phyloP scores from a whole-genome alignment of 2,888 invertebrate species.

The Volucella inflata region DNA sequence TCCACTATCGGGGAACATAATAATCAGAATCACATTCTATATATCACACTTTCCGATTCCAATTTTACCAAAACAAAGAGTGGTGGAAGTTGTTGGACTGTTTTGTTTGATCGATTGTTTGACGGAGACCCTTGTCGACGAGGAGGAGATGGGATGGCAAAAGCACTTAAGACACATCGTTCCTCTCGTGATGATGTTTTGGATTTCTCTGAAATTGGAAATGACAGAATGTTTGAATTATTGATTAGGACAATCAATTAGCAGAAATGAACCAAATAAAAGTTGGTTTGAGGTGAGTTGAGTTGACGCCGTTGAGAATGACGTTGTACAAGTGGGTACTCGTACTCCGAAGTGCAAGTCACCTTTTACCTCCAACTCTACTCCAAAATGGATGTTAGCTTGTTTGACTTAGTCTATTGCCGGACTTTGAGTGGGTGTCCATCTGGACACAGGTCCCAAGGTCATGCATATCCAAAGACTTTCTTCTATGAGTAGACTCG shows the following conservation, averaged over 20 bases:
- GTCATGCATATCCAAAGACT: no score
- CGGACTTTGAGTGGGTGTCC: no score
- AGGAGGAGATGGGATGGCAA: not conserved
- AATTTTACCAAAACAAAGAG: not conserved
- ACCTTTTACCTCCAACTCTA: no score
- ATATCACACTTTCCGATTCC: no score
- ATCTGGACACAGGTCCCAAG: no score
- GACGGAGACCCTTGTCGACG: not conserved
- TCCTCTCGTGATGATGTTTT: not conserved
- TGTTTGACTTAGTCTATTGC: no score
- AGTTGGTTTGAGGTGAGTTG: not conserved
- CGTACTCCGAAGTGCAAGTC: no score
- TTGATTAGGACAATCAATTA: constrained; percentile 3
- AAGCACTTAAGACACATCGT: not conserved
- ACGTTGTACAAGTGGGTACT: not conserved
- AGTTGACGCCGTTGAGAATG: constrained; percentile 10
- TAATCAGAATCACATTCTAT: not conserved
- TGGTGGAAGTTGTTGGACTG: not conserved
- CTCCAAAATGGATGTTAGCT: no score
- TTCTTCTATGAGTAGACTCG: no score
- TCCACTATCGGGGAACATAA: not conserved
- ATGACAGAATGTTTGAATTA: constrained; percentile 15
- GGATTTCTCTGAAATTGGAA: not conserved
- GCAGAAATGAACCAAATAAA: not conserved
- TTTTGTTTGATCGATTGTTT: constrained; percentile 31